Evolutionary conservation across 2,888 invertebrate genomes (phyloP).

Genomic region (Melolontha melolontha): DNA sequence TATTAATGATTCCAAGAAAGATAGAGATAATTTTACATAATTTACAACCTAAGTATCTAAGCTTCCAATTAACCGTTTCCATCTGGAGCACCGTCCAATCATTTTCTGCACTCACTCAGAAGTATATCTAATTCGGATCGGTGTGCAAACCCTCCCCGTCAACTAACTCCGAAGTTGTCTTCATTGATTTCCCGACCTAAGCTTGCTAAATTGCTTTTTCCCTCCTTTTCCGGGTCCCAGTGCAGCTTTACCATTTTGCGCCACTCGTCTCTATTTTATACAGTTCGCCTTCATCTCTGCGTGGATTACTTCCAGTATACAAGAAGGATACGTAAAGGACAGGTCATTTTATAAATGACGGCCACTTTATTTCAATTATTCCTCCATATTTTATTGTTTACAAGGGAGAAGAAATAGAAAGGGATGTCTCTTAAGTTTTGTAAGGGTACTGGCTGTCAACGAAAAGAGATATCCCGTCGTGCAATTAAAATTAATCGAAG

Average conservation of each 20-base stretch:
- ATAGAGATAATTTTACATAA: slow-evolving; percentile 48
- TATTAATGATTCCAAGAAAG: too few species aligned
- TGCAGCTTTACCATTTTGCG: too few species aligned
- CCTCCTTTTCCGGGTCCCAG: slow-evolving; percentile 28
- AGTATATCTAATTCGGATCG: slow-evolving; percentile 46
- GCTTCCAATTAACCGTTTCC: slow-evolving; percentile 60
- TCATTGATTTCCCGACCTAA: slow-evolving; percentile 64
- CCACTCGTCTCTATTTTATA: too few species aligned
- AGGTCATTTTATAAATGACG: not conserved
- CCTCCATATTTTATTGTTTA: slow-evolving; percentile 6
- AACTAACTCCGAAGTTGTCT: slow-evolving; percentile 52
- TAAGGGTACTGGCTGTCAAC: slow-evolving; percentile 9
- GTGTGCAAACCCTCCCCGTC: slow-evolving; percentile 34
- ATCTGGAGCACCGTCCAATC: slow-evolving; percentile 57
- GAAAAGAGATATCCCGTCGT: not conserved
- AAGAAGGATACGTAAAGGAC: not conserved
- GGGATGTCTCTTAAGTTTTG: not conserved
- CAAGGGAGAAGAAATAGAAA: slow-evolving; percentile 11
- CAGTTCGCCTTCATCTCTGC: too few species aligned
- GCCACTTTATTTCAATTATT: slow-evolving; percentile 10
- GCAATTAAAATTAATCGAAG: slow-evolving; percentile 12
- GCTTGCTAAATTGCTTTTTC: slow-evolving; percentile 64
- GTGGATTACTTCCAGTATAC: not conserved
- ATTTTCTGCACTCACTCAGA: slow-evolving; percentile 60
- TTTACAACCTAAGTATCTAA: slow-evolving; percentile 58